Conservation (phyloP, 2,888 invertebrate species). For the Scaptomyza caliginosa region DNA sequence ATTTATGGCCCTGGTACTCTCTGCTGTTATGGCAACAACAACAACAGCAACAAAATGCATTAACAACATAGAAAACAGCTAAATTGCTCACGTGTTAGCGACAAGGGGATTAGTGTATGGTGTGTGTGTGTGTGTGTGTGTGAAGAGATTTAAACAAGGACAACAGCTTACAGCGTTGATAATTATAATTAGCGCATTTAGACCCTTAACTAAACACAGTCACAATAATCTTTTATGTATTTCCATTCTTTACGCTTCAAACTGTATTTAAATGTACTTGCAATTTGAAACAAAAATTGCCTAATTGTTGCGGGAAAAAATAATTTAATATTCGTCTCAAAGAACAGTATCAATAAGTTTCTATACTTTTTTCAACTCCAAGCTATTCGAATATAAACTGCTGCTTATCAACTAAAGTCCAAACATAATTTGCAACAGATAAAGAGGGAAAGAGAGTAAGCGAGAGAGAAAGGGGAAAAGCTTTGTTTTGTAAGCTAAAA, state of each 20-base stretch:
- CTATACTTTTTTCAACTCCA: too few species aligned
- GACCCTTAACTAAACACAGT: not conserved
- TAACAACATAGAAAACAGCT: conserved; percentile 8
- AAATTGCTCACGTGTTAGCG: conserved; percentile 13
- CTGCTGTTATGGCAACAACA: not conserved
- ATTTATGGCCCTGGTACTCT: conserved; percentile 42
- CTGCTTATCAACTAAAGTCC: too few species aligned
- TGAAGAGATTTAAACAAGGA: conserved; percentile 12
- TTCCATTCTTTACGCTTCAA: not conserved
- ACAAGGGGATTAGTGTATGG: not conserved
- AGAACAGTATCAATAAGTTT: too few species aligned
- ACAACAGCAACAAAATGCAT: conserved; percentile 5
- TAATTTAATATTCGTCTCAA: too few species aligned
- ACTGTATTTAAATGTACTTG: not conserved
- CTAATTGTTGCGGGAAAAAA: too few species aligned
- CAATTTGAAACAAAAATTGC: not conserved
- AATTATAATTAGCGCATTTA: conserved; percentile 12
- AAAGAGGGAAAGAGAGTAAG: too few species aligned
- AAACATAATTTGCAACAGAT: too few species aligned
- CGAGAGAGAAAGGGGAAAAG: too few species aligned
- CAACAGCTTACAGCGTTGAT: not conserved
- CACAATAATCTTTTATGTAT: not conserved
- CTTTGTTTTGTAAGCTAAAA: not conserved
- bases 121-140: not conserved
- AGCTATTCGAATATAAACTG: too few species aligned